Evolutionary conservation across 37 sponge, comb jelly and placozoan species (phyloP).

Genomic region (Ephydatia muelleri): DNA sequence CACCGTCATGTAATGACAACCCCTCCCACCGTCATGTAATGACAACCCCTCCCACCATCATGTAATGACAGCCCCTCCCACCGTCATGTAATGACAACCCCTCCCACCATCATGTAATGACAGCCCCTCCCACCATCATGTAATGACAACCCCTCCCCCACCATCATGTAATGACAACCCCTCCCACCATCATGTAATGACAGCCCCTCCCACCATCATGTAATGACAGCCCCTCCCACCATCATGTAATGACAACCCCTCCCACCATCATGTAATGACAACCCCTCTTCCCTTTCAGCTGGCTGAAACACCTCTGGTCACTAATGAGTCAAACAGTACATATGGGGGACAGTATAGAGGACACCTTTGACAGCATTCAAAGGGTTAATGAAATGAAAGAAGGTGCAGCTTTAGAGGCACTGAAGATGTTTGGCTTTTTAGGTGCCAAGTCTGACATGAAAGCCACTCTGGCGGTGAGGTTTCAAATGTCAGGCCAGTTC

Average conservation of each 20-base stretch:
- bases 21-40: no score
- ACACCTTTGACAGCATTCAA: neutral
- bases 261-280: no score
- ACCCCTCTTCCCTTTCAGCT: conserved; percentile 6
- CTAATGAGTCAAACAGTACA: neutral
- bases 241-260: no score
- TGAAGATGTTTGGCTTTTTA: neutral
- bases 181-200: neutral
- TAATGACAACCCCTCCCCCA: no score
- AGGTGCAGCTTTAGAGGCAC: neutral
- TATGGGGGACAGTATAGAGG: neutral
- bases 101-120: no score
- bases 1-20: neutral
- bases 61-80: no score
- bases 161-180: neutral
- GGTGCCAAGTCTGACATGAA: neutral
- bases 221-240: no score
- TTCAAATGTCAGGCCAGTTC: neutral
- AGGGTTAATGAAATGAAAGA: neutral
- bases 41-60: neutral
- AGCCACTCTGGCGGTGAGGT: neutral
- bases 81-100: no score
- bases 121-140: neutral
- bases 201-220: no score
- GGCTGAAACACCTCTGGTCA: conserved; percentile 66